These are phyloP conservation scores for Brenthis daphne DNA, from an alignment of 2,888 invertebrate species.

Conservation along the genomic window DNA sequence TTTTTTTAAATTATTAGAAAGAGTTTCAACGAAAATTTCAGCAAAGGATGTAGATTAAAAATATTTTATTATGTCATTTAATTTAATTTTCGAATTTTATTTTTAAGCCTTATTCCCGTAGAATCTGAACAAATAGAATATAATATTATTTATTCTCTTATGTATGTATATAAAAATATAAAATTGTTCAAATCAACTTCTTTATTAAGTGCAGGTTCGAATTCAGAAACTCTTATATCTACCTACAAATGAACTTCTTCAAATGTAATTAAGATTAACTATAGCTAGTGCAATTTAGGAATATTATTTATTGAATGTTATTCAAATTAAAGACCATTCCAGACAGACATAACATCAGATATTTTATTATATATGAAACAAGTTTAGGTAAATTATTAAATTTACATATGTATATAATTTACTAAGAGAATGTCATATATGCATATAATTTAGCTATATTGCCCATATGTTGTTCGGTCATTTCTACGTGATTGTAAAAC, in stretches of 20 bases:
- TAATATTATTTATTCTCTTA: too few species aligned
- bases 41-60: too few species aligned
- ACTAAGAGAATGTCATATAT: not conserved
- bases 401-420: not conserved
- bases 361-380: constrained; percentile 27
- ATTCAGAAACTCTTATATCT: too few species aligned
- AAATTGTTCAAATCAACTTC: not conserved
- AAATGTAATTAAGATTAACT: constrained; percentile 40
- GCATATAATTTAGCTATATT: not conserved
- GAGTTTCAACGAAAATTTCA: too few species aligned
- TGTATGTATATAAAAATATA: too few species aligned
- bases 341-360: constrained; percentile 44
- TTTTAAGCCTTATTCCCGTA: too few species aligned
- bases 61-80: too few species aligned
- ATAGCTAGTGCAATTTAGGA: constrained; percentile 73
- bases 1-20: too few species aligned
- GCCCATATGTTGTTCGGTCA: not conserved
- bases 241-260: not conserved
- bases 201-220: not conserved
- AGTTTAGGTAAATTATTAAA: constrained; percentile 6
- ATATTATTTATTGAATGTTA: constrained; percentile 60
- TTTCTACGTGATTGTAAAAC: not conserved
- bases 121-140: too few species aligned
- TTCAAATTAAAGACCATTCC: constrained; percentile 64
- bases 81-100: too few species aligned